A percentile compares a stretch with the other conserved stretches of the same genome.
phyloP scores from a whole-genome alignment of 2,888 invertebrate genomes.

The Leuctra nigra region DNA sequence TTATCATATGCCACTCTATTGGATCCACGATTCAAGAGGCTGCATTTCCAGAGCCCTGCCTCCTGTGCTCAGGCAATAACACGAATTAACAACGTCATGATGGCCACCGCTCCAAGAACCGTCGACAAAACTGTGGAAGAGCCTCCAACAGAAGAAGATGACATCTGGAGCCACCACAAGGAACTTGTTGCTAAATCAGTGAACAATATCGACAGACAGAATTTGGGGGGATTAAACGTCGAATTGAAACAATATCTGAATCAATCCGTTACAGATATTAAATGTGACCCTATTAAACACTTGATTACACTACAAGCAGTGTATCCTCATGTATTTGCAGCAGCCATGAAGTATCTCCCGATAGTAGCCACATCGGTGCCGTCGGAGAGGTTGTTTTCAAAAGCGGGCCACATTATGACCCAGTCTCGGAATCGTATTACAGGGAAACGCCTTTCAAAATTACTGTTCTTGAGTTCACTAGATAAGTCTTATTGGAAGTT shows the following conservation, averaged over 20 bases:
- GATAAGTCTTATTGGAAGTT: background rate
- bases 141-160: background rate
- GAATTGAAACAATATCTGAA: conserved; percentile 11
- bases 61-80: conserved; percentile 29
- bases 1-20: conserved; percentile 33
- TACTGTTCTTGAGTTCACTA: conserved; percentile 6
- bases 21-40: conserved; percentile 34
- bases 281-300: background rate
- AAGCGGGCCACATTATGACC: conserved; percentile 11
- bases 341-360: conserved; percentile 9
- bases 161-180: background rate
- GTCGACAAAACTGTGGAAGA: background rate
- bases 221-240: background rate
- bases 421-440: conserved; percentile 4
- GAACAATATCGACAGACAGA: background rate
- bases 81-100: conserved; percentile 18
- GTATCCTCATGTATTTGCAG: background rate
- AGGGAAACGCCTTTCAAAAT: conserved; percentile 1
- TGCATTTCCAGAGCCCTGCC: conserved; percentile 31
- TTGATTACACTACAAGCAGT: background rate
- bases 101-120: background rate
- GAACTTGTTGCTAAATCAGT: background rate
- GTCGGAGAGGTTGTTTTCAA: conserved; percentile 6
- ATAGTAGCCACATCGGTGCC: conserved; percentile 9
- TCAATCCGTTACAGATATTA: background rate